Evolutionary conservation across 2,888 invertebrate genomes (phyloP).

Genomic region (Physocephala rufipes): DNA sequence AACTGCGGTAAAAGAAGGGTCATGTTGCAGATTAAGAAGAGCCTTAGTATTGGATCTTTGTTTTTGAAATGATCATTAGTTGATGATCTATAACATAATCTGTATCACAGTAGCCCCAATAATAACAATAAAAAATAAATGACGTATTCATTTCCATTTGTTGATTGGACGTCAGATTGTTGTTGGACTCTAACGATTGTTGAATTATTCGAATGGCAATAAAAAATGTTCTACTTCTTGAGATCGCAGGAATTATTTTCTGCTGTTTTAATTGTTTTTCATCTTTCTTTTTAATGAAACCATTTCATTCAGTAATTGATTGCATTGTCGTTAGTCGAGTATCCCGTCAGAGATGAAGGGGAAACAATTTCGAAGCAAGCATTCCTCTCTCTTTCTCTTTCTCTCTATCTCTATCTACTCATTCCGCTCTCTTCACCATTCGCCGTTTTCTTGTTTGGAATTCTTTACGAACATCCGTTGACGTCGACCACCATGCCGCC

Average conservation of each 20-base stretch:
- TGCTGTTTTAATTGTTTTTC: background rate
- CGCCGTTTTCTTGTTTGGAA: constrained; percentile 9
- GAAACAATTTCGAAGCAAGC: constrained; percentile 30
- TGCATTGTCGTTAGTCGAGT: constrained; percentile 7
- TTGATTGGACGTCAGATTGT: constrained; percentile 12
- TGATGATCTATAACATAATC: background rate
- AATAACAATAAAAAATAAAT: constrained; percentile 33
- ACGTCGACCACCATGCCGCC: constrained; percentile 11
- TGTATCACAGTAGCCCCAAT: constrained; percentile 23
- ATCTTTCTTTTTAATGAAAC: constrained; percentile 18
- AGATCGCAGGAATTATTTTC: constrained; percentile 24
- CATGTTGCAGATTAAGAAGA: too few species aligned
- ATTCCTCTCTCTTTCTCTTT: constrained; percentile 22
- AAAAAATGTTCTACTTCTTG: constrained; percentile 22
- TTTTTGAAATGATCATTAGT: background rate
- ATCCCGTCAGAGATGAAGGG: background rate
- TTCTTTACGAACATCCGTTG: constrained; percentile 32
- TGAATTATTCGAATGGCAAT: constrained; percentile 16
- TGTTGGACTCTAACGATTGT: background rate
- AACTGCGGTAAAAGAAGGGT: too few species aligned
- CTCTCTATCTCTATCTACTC: too few species aligned
- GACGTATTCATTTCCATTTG: constrained; percentile 49
- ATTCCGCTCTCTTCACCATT: too few species aligned
- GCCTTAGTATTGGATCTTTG: too few species aligned
- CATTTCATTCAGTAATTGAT: constrained; percentile 17